Evolutionary conservation across 2,888 invertebrate species (phyloP), one percentile per base, ranked within the genome.

Genomic region (Zhuqinia jingwanae): DNA sequence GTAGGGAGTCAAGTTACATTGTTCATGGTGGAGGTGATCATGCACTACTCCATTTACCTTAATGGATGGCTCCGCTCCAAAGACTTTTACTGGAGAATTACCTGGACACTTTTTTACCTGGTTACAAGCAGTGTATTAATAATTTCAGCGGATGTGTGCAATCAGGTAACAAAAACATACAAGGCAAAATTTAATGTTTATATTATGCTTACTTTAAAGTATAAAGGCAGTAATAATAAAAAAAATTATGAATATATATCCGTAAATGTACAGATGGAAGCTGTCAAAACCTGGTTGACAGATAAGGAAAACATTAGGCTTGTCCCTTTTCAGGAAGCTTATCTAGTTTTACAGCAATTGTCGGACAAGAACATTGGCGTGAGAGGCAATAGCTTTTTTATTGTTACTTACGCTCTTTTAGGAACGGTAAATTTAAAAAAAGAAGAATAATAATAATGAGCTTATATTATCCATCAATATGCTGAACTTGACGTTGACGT

Each of bases 341-440:
- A 56, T 30, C 5, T 76, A 1, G 56, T 76, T 1, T 15, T 58
- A 1, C 58, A 76, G 53, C 20, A 76, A 58, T 36, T 27, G 20
- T 36, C 6, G 10, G 30, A 10, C 36, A 76, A 76, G 15, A 56
- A 76, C 10, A 36, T 76, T 36, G 76, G 56, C 27, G 27, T 76
- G 27, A 53, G 58, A 8, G 76, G 76, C 1, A 76, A 36, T 36
- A 56, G 56, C 20, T 10, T 17, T 58, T 76, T 76, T 56, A 53
- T 36, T 15, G 56, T 76, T 13, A 56, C 76, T 36, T 36, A 36
- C 8, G 3, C 8, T 3, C 36, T 36, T 36, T 36, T 36, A 8
- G 36, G 36, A 36, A 36, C 36, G 8, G 36, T 36, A 36, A 36
- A 56, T 6, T 56, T 17, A 17, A 6, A 10, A 56, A 56, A 10